A percentile compares a stretch with the other conserved stretches of the same genome.
Evolutionary conservation across 2,113 vertebrate genomes (phyloP).

Genomic region (Alligator mississippiensis): DNA sequence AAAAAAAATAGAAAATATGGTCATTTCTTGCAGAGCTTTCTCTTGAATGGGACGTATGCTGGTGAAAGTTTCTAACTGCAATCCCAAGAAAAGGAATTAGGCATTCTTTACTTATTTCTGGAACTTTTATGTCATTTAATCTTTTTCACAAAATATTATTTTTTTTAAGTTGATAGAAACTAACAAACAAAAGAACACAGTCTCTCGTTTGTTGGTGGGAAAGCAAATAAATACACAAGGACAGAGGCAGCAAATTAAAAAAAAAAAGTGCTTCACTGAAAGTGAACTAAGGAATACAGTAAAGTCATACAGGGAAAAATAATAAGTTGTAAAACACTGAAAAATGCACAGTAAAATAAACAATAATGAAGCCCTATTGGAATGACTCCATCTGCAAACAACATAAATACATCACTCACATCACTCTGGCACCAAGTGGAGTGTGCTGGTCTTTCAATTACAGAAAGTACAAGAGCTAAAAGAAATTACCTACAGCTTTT

Average conservation of each 20-base stretch:
- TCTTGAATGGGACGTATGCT: background rate
- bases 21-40: background rate
- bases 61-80: background rate
- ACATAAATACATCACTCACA: background rate
- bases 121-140: background rate
- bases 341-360: background rate
- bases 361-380: rapidly evolving
- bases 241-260: background rate
- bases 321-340: rapidly evolving
- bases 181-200: background rate
- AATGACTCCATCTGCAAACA: background rate
- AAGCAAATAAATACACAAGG: background rate
- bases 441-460: background rate
- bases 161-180: background rate
- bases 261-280: background rate
- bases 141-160: background rate
- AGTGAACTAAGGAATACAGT: background rate
- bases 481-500: rapidly evolving
- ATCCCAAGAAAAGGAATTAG: background rate
- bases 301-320: background rate
- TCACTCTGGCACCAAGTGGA: rapidly evolving
- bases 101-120: background rate
- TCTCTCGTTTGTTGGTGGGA: background rate
- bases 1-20: background rate
- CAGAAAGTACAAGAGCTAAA: rapidly evolving